Evolutionary conservation across 1,140 invertebrate species (phyloP).

Genomic region (Drosophila grimshawi): DNA sequence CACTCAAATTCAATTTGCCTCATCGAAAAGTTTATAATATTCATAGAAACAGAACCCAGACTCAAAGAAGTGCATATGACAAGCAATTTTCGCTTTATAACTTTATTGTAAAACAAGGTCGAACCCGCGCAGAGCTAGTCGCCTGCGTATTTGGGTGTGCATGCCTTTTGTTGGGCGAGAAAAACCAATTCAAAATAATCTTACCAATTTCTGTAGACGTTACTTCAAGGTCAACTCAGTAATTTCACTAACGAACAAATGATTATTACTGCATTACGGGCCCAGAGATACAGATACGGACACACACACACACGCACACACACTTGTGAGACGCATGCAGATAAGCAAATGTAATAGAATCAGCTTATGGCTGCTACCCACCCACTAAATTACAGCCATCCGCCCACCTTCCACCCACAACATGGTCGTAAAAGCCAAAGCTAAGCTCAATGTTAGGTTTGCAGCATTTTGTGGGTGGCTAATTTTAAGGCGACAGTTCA

Average conservation of each 20-base stretch:
- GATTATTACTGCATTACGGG: conserved; percentile 77
- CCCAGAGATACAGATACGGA: conserved; percentile 15
- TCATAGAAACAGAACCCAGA: conserved; percentile 23
- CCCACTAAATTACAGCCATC: background rate
- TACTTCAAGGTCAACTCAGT: conserved; percentile 69
- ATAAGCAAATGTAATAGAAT: conserved; percentile 79
- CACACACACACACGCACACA: conserved; percentile 14
- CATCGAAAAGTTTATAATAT: conserved; percentile 70
- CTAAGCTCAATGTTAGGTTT: conserved; percentile 63
- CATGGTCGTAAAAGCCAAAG: conserved; percentile 80
- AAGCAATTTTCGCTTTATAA: conserved; percentile 78
- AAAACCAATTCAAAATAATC: conserved; percentile 77
- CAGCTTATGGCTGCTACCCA: conserved; percentile 55
- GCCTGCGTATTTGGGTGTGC: background rate
- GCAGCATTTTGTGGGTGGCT: conserved; percentile 55
- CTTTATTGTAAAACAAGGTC: conserved; percentile 61
- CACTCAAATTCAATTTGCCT: conserved; percentile 71
- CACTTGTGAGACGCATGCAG: conserved; percentile 66
- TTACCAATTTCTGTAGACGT: conserved; percentile 61
- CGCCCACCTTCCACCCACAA: conserved; percentile 28
- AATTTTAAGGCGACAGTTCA: conserved; percentile 58
- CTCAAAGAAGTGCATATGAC: conserved; percentile 35
- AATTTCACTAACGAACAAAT: conserved; percentile 76
- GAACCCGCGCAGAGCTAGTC: conserved; percentile 11
- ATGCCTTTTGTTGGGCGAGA: conserved; percentile 25